Base-by-base conservation (phyloP, 2,888 invertebrate genomes). In the Sycophila texana region DNA sequence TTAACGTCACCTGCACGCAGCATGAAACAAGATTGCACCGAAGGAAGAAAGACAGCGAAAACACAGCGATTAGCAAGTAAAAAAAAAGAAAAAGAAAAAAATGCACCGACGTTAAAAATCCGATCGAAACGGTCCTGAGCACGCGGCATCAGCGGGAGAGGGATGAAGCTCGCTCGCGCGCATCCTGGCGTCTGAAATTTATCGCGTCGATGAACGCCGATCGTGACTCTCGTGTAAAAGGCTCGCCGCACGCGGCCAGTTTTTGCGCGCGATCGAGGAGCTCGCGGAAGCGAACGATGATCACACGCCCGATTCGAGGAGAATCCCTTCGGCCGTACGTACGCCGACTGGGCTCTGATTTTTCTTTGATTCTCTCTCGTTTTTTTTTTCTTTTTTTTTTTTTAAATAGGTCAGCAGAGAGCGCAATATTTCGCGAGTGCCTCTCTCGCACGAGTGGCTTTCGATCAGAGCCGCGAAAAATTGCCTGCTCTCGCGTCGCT, bases 251-350 rank as follows among this genome's bases (percentile, higher is more conserved):
- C 26, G 18, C 13, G 47, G 58, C 71, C 13, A 49, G 60, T 71
- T 61, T 71, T 60, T 71, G 49, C 72, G 12, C 60, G 49, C 60
- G 51, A 30, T 55, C 51, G 51, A 71, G 22, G 68, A 20, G 71
- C 58, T 60, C 71, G 71, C 61, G 61, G 60, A 61, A 63, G 53
- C 73, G 63, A 20, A 73, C n/a, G 72, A 61, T 18, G 63, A 63
- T 73, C 73, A 53, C 1, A 39, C 53, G 16, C 57, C 57, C n/a
- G 70, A n/a, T 26, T 18, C 20, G 47, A 60, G 60, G 26, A 49
- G 60, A 51, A 72, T 49, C 47, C 30, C 26, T 14, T 16, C 72
- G 60, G n/a, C 16, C 18, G n/a, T 26, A n/a, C n/a, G 7, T 49
- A n/a, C 39, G 39, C 39, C 39, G 39, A 39, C 58, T 70, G 7